These are phyloP conservation scores for Oscheius sp. DNA, from an alignment of 2,888 invertebrate species.

Conservation along the genomic window DNA sequence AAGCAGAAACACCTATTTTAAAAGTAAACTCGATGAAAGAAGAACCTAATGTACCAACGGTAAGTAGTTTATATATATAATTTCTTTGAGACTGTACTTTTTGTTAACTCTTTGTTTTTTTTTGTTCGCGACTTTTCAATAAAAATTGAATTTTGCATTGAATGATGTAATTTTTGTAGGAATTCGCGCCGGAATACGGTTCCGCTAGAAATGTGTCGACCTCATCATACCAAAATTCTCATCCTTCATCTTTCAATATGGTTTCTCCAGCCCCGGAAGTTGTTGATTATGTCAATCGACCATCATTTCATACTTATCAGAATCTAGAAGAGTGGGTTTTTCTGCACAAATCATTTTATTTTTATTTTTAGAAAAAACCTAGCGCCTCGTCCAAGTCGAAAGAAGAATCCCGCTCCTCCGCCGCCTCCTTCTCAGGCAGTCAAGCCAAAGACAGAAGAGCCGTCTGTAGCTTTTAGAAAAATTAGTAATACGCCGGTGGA, in stretches of 20 bases:
- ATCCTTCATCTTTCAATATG: not conserved
- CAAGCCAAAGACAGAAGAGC: slow-evolving; percentile 2
- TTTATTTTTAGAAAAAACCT: not conserved
- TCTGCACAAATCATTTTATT: not conserved
- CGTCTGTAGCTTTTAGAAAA: slow-evolving; percentile 7
- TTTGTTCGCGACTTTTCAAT: too few species aligned
- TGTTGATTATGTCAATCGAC: slow-evolving; percentile 14
- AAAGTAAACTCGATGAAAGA: not conserved
- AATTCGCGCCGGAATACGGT: slow-evolving; percentile 9
- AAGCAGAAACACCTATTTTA: slow-evolving; percentile 18
- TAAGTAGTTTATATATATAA: too few species aligned
- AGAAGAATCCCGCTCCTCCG: slow-evolving; percentile 27
- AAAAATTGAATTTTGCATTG: too few species aligned
- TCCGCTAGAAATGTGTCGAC: not conserved
- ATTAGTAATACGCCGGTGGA: not conserved
- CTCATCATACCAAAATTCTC: not conserved
- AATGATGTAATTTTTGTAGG: not conserved
- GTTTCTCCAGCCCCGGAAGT: slow-evolving; percentile 5
- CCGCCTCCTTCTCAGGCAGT: slow-evolving; percentile 21
- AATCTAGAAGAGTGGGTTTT: slow-evolving; percentile 7
- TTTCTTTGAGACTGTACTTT: too few species aligned
- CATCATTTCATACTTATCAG: slow-evolving; percentile 7
- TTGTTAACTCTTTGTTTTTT: too few species aligned
- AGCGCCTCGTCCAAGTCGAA: slow-evolving; percentile 22
- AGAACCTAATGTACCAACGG: not conserved